Evolutionary conservation across 2,888 invertebrate species (phyloP).

Genomic region (Physocephala rufipes): DNA sequence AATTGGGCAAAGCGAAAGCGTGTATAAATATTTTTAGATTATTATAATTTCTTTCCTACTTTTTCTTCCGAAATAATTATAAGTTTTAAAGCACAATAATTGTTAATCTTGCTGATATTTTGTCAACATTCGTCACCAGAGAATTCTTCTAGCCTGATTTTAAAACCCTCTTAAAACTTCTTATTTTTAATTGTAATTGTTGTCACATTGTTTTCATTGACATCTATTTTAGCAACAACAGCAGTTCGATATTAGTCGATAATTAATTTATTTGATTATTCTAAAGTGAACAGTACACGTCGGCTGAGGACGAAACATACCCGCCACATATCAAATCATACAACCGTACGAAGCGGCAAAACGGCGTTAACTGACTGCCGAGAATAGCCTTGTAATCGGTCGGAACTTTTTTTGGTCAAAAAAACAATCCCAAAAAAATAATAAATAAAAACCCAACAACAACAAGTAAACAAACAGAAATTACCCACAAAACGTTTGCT

Average conservation of each 20-base stretch:
- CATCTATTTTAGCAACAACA: not conserved
- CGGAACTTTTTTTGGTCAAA: slow-evolving; percentile 36
- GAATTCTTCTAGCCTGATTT: no score
- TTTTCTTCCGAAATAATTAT: no score
- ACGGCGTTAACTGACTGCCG: slow-evolving; percentile 63
- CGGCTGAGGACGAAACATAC: slow-evolving; percentile 40
- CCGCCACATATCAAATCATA: slow-evolving; percentile 43
- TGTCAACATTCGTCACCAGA: no score
- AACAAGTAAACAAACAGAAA: slow-evolving; percentile 30
- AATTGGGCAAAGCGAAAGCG: no score
- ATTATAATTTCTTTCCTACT: no score
- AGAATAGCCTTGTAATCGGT: slow-evolving; percentile 48
- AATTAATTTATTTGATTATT: not conserved
- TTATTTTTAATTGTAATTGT: not conserved
- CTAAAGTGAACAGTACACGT: slow-evolving; percentile 24
- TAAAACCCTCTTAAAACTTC: not conserved
- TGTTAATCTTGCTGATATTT: no score
- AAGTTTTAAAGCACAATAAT: no score
- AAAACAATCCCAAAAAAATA: no score
- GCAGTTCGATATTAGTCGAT: not conserved
- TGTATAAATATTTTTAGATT: no score
- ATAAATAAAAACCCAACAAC: slow-evolving; percentile 31
- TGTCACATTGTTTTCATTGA: not conserved
- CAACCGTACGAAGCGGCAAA: slow-evolving; percentile 61
- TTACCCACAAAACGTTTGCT: no score